Evolutionary conservation across 2,113 vertebrate genomes (phyloP).

Genomic region (Alethe castanea): DNA sequence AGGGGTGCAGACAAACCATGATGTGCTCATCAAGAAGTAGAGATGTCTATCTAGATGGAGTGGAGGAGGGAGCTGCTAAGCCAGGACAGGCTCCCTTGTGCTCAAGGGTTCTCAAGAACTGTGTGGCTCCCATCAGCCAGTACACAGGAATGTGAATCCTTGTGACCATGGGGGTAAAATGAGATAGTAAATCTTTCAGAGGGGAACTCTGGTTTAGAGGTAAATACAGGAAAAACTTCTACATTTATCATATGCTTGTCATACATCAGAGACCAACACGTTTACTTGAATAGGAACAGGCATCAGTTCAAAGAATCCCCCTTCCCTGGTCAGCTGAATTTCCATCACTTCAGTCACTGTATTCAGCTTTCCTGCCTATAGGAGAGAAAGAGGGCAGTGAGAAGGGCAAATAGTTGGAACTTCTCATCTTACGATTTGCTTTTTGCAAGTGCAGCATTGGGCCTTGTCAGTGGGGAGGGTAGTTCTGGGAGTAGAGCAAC

Average conservation of each 20-base stretch:
- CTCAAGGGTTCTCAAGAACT: not conserved
- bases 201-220: not conserved
- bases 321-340: not conserved
- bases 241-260: not conserved
- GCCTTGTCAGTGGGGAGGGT: not conserved
- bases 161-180: not conserved
- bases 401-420: not conserved
- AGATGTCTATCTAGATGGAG: not conserved
- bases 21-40: not conserved
- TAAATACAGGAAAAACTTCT: not conserved
- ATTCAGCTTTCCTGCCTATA: not conserved
- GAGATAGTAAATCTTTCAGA: not conserved
- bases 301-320: not conserved
- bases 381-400: not conserved
- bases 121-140: not conserved
- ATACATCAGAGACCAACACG: not conserved
- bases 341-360: not conserved
- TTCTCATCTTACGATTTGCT: not conserved
- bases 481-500: not conserved
- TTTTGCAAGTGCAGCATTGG: not conserved
- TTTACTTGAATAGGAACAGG: not conserved
- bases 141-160: not conserved
- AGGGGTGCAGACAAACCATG: not conserved
- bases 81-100: not conserved
- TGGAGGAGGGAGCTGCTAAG: not conserved